A percentile compares a stretch with the other conserved stretches of the same genome.
These are phyloP conservation scores for Trichogramma pretiosum DNA, from an alignment of 1,140 invertebrate genomes.

Conservation along the genomic window DNA sequence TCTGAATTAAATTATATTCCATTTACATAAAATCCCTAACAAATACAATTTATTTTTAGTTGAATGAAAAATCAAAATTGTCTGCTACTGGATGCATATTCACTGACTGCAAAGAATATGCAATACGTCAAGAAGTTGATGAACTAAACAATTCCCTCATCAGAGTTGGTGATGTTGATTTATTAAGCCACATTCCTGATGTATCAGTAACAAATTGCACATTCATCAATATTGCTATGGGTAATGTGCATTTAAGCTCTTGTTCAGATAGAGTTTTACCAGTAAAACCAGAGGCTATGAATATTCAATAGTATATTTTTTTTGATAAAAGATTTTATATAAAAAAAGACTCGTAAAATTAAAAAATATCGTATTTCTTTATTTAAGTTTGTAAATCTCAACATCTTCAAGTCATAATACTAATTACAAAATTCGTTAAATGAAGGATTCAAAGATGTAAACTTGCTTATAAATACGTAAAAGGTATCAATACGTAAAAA, in stretches of 20 bases:
- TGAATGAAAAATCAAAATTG: constrained; percentile 29
- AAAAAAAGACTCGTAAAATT: no score
- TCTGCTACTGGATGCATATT: constrained; percentile 28
- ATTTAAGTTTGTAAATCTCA: no score
- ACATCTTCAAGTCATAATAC: no score
- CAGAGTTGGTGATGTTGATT: constrained; percentile 26
- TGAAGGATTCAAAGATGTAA: no score
- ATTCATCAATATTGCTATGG: constrained; percentile 31
- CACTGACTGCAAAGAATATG: constrained; percentile 33
- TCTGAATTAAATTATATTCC: neutral
- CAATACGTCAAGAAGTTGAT: constrained; percentile 35
- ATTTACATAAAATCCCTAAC: neutral
- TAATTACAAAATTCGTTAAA: no score
- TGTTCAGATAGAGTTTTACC: constrained; percentile 15
- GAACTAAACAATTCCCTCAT: constrained; percentile 20
- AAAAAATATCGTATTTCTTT: no score
- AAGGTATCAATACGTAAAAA: no score
- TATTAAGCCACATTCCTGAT: constrained; percentile 27
- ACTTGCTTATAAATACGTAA: no score
- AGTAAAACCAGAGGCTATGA: constrained; percentile 25
- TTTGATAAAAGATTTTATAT: neutral
- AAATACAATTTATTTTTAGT: constrained; percentile 21
- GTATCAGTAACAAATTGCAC: constrained; percentile 30
- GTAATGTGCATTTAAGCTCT: constrained; percentile 28
- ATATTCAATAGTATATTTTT: neutral